Evolutionary conservation across 2,113 vertebrate genomes (phyloP).

Genomic region (Cyprinodon tularosa): DNA sequence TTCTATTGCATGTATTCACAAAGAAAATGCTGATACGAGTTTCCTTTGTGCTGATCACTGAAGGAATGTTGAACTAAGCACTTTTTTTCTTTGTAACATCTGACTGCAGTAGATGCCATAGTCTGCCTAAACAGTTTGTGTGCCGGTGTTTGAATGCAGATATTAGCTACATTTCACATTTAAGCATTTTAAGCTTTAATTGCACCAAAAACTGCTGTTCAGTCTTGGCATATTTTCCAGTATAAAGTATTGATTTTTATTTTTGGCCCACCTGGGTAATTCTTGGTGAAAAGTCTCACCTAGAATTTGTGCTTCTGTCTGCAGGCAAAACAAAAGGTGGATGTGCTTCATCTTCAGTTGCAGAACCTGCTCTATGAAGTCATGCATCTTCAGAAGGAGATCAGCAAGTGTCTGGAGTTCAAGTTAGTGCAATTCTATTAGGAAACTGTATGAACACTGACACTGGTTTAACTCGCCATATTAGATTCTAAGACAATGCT

Average conservation of each 20-base stretch:
- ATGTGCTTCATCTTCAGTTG: conserved; percentile 95
- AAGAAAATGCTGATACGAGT: conserved; percentile 16
- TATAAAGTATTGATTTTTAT: not conserved
- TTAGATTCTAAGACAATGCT: not conserved
- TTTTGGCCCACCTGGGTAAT: no score
- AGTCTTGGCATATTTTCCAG: not conserved
- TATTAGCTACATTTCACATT: not conserved
- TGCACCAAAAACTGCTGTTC: conserved; percentile 4
- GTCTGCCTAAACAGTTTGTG: conserved; percentile 19
- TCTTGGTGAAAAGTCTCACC: not conserved
- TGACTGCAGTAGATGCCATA: conserved; percentile 16
- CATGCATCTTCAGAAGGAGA: conserved; percentile 98
- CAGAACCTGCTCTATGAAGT: conserved; percentile 98
- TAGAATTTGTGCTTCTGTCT: conserved; percentile 1
- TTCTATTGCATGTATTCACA: conserved; percentile 2
- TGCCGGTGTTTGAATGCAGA: not conserved
- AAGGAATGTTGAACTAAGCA: conserved; percentile 14
- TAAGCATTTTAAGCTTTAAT: not conserved
- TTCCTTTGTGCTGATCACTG: conserved; percentile 31
- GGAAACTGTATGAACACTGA: not conserved
- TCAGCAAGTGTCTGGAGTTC: conserved; percentile 97
- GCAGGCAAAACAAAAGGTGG: conserved; percentile 95
- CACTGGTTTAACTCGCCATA: not conserved
- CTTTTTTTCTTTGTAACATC: conserved; percentile 17
- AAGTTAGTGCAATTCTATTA: conserved; percentile 84